Percentiles rank a stretch among this genome's conserved stretches.
Evolutionary conservation across 2,797 vertebrate genomes (phyloP).

Genomic region (Perodicticus potto): DNA sequence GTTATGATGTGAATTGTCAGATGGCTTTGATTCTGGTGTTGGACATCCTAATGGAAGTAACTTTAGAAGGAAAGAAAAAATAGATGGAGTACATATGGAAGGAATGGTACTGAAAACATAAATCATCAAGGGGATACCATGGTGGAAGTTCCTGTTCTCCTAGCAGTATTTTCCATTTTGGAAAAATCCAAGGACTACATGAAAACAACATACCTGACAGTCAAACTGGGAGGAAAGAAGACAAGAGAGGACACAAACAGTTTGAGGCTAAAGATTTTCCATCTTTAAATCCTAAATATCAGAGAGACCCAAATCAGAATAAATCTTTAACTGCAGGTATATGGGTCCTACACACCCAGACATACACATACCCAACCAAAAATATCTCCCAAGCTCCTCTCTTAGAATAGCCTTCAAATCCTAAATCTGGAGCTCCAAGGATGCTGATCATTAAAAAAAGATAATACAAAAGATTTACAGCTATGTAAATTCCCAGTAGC

Average conservation of each 20-base stretch:
- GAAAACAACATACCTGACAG: not conserved
- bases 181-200: constrained; percentile 82
- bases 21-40: constrained; percentile 79
- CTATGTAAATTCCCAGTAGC: constrained; percentile 85
- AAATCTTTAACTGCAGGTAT: constrained; percentile 87
- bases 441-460: too few species aligned
- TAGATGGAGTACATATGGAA: constrained; percentile 87
- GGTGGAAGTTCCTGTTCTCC: constrained; percentile 76
- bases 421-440: too few species aligned
- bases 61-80: constrained; percentile 88
- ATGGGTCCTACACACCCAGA: too few species aligned
- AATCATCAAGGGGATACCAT: constrained; percentile 81
- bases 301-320: constrained; percentile 87
- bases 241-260: not conserved
- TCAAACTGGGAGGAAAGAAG: constrained; percentile 47
- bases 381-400: too few species aligned
- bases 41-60: constrained; percentile 76
- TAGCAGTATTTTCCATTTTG: constrained; percentile 79
- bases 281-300: constrained; percentile 89
- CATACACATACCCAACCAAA: too few species aligned
- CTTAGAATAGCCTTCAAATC: too few species aligned
- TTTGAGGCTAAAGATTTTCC: constrained; percentile 82
- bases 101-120: constrained; percentile 85
- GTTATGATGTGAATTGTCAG: constrained; percentile 67
- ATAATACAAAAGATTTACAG: constrained; percentile 84